Evolutionary conservation across 2,797 vertebrate genomes (phyloP), one percentile per base, ranked within the genome.

Genomic region (Gymnothorax javanicus): DNA sequence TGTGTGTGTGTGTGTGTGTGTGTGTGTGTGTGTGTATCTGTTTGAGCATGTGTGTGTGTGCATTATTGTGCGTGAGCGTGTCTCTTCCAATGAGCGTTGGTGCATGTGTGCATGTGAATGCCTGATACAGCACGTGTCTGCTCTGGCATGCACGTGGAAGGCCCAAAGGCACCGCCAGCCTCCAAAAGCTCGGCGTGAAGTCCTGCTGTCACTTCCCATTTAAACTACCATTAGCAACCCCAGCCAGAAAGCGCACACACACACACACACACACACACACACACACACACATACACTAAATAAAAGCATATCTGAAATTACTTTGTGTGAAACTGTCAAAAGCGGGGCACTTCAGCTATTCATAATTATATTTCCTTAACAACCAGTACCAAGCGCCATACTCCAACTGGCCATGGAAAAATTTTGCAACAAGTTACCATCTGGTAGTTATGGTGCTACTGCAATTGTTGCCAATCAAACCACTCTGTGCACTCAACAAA

Each of bases 181-280:
- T 84, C 69, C 69, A 25, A 27, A 43, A 12, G 17, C 11, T 60
- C 58, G 11, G 20, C 9, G 5, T 52, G 58, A 58, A 59, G 27
- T 43, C 81, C 43, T 27, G 23, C 82, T 84, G 82, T 84, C 57
- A 60, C 82, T 27, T 84, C n/a, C 20, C 27, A 84, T 84, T 43
- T 9, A 62, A 33, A 50, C 82, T 43, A 27, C 56, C 82, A 84
- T 60, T 84, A 84, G 27, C 82, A 17, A 12, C 58, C 57, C 89
- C 89, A 83, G 86, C 90, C 86, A 89, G 90, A 92, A 62, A 62
- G 9, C 7, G 8, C 58, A 59, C 58, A 59, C 54, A 84, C 62
- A 73, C 7, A 56, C 20, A 85, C 82, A 71, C 59, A 89, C 27
- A 67, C 73, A 86, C 85, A 87, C 64, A 69, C 50, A 85, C 27